These are phyloP conservation scores for Branchinecta lindahli DNA, from an alignment of 1,140 invertebrate species.

Conservation along the genomic window DNA sequence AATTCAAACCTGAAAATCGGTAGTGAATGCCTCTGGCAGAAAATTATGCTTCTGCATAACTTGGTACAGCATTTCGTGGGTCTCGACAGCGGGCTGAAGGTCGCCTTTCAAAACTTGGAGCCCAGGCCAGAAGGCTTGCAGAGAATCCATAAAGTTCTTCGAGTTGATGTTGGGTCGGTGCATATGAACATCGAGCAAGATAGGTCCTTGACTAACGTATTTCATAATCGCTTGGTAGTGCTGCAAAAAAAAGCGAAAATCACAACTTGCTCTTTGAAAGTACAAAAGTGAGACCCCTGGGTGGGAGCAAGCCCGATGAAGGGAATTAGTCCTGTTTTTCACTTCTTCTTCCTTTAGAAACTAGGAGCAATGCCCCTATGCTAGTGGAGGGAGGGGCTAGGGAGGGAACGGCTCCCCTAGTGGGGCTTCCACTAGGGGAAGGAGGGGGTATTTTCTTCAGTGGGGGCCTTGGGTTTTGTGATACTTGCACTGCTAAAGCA, in stretches of 20 bases:
- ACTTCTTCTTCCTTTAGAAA: no score
- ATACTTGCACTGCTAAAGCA: no score
- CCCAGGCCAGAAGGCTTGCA: constrained; percentile 95
- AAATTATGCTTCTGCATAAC: constrained; percentile 82
- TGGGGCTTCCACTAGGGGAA: no score
- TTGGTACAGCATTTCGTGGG: constrained; percentile 92
- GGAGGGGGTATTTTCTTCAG: no score
- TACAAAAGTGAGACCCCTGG: no score
- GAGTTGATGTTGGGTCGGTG: constrained; percentile 87
- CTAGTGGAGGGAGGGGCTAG: no score
- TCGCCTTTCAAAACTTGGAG: constrained; percentile 83
- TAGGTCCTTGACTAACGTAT: constrained; percentile 85
- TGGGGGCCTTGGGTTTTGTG: no score
- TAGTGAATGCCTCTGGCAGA: constrained; percentile 92
- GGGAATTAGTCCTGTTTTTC: no score
- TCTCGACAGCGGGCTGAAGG: constrained; percentile 88
- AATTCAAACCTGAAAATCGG: constrained; percentile 59
- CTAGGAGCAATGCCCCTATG: background rate
- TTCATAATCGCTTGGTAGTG: constrained; percentile 98
- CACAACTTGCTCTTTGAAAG: no score
- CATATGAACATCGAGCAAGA: constrained; percentile 97
- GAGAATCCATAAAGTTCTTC: constrained; percentile 91
- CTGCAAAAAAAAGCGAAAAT: constrained; percentile 26
- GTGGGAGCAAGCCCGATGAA: no score
- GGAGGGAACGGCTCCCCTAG: no score